Conservation (phyloP, 2,113 vertebrate species). For the Cyprinodon variegatus region DNA sequence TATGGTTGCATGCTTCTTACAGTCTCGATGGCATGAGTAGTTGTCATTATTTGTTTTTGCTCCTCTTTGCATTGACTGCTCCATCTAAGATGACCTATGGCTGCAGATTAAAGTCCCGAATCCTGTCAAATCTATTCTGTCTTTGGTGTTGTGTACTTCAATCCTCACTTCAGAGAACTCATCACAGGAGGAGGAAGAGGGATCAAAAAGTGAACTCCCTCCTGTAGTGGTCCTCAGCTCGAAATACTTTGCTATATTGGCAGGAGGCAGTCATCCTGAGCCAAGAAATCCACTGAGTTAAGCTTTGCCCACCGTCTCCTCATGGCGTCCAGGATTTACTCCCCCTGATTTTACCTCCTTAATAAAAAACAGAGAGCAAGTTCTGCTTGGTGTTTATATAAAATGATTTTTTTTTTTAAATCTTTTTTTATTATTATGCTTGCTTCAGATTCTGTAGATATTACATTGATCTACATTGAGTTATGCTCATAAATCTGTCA, state of each 20-base stretch:
- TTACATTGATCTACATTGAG: not conserved
- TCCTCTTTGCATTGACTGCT: not conserved
- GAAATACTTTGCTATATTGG: slow-evolving; percentile 48
- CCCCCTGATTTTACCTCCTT: slow-evolving; percentile 8
- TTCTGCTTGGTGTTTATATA: slow-evolving; percentile 11
- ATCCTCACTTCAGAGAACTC: not conserved
- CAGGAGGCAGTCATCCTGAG: slow-evolving; percentile 28
- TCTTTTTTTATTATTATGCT: slow-evolving; percentile 2
- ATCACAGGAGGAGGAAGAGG: slow-evolving; percentile 11
- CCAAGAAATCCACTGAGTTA: slow-evolving; percentile 50
- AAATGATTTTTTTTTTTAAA: not conserved
- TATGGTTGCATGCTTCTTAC: not conserved
- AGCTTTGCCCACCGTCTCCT: slow-evolving; percentile 41
- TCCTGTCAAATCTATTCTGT: not conserved
- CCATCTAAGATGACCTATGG: not conserved
- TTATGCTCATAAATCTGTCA: not conserved
- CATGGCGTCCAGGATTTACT: slow-evolving; percentile 35
- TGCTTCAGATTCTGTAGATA: not conserved
- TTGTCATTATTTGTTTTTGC: not conserved
- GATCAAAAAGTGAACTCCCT: slow-evolving; percentile 43
- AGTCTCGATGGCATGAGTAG: not conserved
- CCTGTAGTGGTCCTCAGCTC: slow-evolving; percentile 35
- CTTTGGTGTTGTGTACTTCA: not conserved
- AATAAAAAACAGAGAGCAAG: slow-evolving; percentile 8
- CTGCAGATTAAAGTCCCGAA: not conserved